Conservation (phyloP, 2,888 invertebrate species). For the Ecdyonurus torrentis region DNA sequence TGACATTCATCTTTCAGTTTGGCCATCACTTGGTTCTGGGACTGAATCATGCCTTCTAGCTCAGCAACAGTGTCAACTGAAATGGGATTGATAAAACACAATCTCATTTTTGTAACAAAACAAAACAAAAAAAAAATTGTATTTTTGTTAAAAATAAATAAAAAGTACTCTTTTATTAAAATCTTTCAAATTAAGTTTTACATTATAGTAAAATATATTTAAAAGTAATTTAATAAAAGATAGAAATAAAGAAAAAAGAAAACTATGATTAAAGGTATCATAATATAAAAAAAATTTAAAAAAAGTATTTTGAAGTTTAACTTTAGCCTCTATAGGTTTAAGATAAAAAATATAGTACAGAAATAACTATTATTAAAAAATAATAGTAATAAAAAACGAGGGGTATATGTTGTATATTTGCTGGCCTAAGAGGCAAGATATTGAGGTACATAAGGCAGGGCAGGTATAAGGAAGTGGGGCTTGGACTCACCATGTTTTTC, state of each 20-base stretch:
- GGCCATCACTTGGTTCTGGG: conserved; percentile 85
- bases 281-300: too few species aligned
- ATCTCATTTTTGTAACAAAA: not conserved
- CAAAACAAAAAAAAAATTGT: not conserved
- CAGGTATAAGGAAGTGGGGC: too few species aligned
- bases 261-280: too few species aligned
- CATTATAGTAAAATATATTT: not conserved
- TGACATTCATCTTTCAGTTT: conserved; percentile 81
- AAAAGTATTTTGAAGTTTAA: not conserved
- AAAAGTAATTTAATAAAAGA: not conserved
- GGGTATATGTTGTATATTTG: too few species aligned
- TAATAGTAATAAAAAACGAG: not conserved
- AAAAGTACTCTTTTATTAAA: not conserved
- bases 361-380: not conserved
- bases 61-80: conserved; percentile 78
- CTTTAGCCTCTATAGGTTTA: not conserved
- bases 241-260: too few species aligned
- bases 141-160: not conserved
- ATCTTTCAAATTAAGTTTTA: not conserved
- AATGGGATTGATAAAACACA: conserved; percentile 22
- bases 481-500: conserved; percentile 59
- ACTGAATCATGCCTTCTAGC: conserved; percentile 77
- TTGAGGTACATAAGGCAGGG: too few species aligned
- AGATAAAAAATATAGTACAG: not conserved
- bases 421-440: not conserved